Evolutionary conservation across 1,140 invertebrate species (phyloP).

Genomic region (Parapsyche elsis): DNA sequence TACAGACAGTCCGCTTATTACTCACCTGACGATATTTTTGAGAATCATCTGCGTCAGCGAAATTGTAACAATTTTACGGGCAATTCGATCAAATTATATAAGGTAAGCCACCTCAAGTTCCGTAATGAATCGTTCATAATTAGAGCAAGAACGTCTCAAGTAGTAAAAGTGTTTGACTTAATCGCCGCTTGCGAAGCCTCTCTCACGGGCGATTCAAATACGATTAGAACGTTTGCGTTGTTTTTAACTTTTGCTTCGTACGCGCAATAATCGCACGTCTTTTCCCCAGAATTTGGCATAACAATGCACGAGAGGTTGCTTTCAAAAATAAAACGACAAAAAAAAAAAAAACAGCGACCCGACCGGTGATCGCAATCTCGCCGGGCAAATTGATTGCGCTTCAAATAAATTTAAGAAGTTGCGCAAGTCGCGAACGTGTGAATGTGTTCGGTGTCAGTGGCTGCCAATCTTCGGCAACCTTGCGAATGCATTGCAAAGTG

Average conservation of each 20-base stretch:
- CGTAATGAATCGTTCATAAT: background rate
- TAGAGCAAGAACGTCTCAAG: background rate
- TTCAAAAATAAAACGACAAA: too few relatives aligned
- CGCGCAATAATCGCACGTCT: too few relatives aligned
- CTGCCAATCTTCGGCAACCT: conserved; percentile 7
- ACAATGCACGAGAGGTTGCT: too few relatives aligned
- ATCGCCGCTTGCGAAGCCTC: too few relatives aligned
- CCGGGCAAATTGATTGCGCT: background rate
- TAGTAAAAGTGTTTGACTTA: background rate
- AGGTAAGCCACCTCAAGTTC: background rate
- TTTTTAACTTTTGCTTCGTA: too few relatives aligned
- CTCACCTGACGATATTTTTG: too few relatives aligned
- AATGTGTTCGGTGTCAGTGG: too few relatives aligned
- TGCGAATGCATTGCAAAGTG: background rate
- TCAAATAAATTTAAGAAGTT: too few relatives aligned
- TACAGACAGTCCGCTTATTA: too few relatives aligned
- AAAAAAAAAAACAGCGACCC: background rate
- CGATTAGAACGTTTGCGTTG: background rate
- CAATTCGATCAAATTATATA: background rate
- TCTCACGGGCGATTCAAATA: background rate
- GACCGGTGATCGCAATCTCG: background rate
- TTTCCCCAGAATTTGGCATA: too few relatives aligned
- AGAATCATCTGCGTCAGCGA: too few relatives aligned
- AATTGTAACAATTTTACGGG: background rate
- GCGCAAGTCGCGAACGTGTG: too few relatives aligned